phyloP scores from a whole-genome alignment of 2,113 vertebrate species.

The Podocnemis expansa region DNA sequence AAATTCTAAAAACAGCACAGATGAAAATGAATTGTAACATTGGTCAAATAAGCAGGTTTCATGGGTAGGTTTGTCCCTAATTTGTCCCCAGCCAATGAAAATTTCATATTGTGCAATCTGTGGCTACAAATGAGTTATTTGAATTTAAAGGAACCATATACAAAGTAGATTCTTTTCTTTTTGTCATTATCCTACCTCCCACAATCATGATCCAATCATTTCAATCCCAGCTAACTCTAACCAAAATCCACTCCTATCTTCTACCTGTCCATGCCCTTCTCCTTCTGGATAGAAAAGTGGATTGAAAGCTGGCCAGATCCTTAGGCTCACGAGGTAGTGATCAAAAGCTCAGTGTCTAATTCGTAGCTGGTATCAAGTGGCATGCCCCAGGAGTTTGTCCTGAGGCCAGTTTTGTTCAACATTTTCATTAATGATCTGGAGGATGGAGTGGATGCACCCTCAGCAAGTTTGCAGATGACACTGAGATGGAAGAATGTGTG shows the following conservation, averaged over 20 bases:
- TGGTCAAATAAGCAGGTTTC: conserved; percentile 50
- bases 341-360: too few relatives aligned
- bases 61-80: conserved; percentile 23
- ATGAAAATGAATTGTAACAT: conserved; percentile 66
- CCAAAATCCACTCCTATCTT: background rate
- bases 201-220: background rate
- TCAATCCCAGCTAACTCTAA: background rate
- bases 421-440: too few relatives aligned
- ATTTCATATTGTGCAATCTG: conserved; percentile 8
- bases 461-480: too few relatives aligned
- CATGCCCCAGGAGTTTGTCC: too few relatives aligned
- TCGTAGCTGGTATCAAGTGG: too few relatives aligned
- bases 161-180: background rate
- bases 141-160: conserved; percentile 7
- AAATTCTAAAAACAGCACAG: conserved; percentile 63
- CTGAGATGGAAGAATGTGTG: too few relatives aligned
- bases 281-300: background rate
- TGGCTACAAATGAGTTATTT: conserved; percentile 15
- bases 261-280: background rate
- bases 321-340: too few relatives aligned
- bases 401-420: too few relatives aligned
- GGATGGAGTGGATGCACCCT: too few relatives aligned
- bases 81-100: conserved; percentile 54
- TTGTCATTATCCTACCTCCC: background rate
- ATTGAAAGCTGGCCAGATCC: too few relatives aligned